Evolutionary conservation across 2,797 vertebrate species (phyloP).

Genomic region (Falco berigora): DNA sequence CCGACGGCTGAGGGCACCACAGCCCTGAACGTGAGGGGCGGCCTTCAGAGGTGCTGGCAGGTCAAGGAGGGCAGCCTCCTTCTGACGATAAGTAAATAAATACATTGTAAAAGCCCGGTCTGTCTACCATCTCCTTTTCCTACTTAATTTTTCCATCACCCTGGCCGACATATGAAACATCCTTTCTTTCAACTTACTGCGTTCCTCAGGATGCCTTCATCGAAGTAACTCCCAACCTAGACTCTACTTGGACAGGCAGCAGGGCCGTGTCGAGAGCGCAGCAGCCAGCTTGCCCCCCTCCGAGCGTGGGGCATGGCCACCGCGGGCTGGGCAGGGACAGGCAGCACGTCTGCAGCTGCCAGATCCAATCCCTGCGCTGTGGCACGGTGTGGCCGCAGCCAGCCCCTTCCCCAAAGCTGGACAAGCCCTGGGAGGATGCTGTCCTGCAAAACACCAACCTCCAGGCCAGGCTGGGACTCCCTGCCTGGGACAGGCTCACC

Average conservation of each 20-base stretch:
- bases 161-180: background rate
- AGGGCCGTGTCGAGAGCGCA: background rate
- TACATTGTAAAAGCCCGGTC: background rate
- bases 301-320: fast-evolving
- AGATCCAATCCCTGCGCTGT: background rate
- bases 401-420: fast-evolving
- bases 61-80: background rate
- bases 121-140: background rate
- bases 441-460: background rate
- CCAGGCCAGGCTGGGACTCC: background rate
- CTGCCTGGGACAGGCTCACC: background rate
- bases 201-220: background rate
- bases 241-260: background rate
- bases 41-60: background rate
- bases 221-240: background rate
- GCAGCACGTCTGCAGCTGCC: background rate
- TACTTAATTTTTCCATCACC: background rate
- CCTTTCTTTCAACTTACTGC: background rate
- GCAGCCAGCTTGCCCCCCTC: background rate
- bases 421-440: background rate
- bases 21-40: background rate
- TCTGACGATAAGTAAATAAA: background rate
- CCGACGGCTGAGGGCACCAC: background rate
- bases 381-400: fast-evolving
- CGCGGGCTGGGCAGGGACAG: fast-evolving